Evolutionary conservation across 2,113 vertebrate genomes (phyloP).

Genomic region (Catharus bicknelli): DNA sequence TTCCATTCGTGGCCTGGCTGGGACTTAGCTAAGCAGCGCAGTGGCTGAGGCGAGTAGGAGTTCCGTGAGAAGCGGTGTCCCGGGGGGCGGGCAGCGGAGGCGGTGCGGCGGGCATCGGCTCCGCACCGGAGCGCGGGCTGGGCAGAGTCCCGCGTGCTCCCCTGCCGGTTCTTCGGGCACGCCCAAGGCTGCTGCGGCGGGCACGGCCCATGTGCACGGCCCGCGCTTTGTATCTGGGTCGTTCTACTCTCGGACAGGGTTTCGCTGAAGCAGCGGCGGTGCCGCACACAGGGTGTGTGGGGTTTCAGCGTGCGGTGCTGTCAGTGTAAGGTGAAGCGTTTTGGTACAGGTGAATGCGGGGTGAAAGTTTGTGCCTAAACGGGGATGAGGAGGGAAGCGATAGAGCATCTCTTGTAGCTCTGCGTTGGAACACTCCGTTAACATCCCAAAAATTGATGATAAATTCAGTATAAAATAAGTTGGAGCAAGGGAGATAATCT

Average conservation of each 20-base stretch:
- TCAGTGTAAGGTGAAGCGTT: neutral
- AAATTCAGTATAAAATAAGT: neutral
- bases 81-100: neutral
- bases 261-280: neutral
- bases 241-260: accelerated
- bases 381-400: accelerated
- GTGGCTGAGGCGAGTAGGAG: neutral
- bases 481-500: neutral
- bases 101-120: neutral
- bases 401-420: accelerated
- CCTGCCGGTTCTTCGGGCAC: too few species aligned
- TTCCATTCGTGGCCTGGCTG: neutral
- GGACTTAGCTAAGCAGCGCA: neutral
- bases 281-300: accelerated
- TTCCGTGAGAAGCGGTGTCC: neutral
- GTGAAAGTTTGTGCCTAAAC: too few species aligned
- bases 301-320: neutral
- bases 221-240: neutral
- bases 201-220: neutral
- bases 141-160: neutral
- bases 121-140: neutral
- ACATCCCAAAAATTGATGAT: accelerated
- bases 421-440: accelerated
- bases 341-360: accelerated
- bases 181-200: neutral